Base-by-base conservation (phyloP, 2,888 invertebrate species). In the Aspidiotus rigidus region DNA sequence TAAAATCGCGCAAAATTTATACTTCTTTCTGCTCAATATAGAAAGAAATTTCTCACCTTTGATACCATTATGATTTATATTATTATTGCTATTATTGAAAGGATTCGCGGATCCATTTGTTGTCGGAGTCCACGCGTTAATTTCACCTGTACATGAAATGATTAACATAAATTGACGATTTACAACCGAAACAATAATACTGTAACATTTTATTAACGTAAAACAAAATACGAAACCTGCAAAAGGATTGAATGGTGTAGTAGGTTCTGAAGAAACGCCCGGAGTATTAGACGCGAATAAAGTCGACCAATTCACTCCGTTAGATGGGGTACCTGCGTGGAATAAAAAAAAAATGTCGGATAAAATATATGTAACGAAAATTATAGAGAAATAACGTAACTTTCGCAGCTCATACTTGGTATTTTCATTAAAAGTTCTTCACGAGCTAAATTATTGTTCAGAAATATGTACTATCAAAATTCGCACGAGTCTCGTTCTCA, bases 161-260 rank as follows among this genome's bases (percentile, higher is more conserved):
- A 17, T 56, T 7, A 59, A 57, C 11, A 11, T 11, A 56, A 56
- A 56, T 56, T 56, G 56, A 7, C 17, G 56, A 56, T 56, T 56
- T 16, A 10, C 3, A 10, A 15, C 10, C 16, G 8, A 13, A 10
- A 56, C 9, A 56, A 13, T n/a, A 15, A n/a, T 8, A 8, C 7
- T 8, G 56, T 56, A n/a, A 56, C 16, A 15, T 16, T 2, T n/a
- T 17, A 3, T 57, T 57, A n/a, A 28, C 1, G 28, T 28, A 28
- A 28, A 28, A 28, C 28, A 28, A 28, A 5, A 28, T 28, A 28
- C 28, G 28, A 28, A 5, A 69, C 69, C 56, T 39, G 69, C 55
- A 28, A 69, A 69, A 44, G 69, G 69, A 63, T 69, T 69, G 49
- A 63, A 69, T 7, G 69, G 69, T 15, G 69, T 69, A 1, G 17